Percentiles rank a stretch among this genome's conserved stretches.
Conservation (phyloP, 2,797 vertebrate species). For the Aldrovandia affinis region DNA sequence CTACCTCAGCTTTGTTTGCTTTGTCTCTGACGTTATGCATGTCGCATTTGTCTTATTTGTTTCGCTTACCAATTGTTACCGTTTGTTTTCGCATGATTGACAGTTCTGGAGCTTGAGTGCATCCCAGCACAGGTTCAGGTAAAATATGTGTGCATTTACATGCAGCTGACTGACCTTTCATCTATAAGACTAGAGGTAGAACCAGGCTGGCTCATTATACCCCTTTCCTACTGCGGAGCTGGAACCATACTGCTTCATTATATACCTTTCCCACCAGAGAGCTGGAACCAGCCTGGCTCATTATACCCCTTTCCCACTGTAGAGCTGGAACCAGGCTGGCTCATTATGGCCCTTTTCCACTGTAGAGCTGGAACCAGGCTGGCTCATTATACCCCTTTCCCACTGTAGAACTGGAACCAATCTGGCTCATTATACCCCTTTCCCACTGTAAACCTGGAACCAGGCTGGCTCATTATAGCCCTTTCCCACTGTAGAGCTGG, state of each 20-base stretch:
- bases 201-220: too few species aligned
- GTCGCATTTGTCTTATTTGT: too few species aligned
- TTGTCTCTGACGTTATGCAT: too few species aligned
- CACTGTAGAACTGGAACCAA: neutral
- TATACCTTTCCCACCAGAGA: neutral
- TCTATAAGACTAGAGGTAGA: too few species aligned
- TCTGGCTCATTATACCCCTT: neutral
- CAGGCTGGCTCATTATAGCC: neutral
- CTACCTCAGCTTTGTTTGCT: too few species aligned
- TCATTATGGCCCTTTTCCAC: neutral
- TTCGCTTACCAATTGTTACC: too few species aligned
- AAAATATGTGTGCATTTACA: neutral
- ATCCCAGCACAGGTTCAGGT: neutral
- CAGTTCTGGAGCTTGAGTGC: neutral
- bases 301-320: neutral
- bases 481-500: too few species aligned
- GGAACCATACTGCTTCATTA: too few species aligned
- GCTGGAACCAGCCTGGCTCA: neutral
- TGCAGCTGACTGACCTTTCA: too few species aligned
- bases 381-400: neutral
- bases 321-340: neutral
- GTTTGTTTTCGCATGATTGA: too few species aligned
- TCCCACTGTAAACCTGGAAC: neutral
- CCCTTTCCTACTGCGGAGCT: too few species aligned
- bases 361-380: neutral